phyloP scores from a whole-genome alignment of 2,113 vertebrate species.

The Azemiops feae region DNA sequence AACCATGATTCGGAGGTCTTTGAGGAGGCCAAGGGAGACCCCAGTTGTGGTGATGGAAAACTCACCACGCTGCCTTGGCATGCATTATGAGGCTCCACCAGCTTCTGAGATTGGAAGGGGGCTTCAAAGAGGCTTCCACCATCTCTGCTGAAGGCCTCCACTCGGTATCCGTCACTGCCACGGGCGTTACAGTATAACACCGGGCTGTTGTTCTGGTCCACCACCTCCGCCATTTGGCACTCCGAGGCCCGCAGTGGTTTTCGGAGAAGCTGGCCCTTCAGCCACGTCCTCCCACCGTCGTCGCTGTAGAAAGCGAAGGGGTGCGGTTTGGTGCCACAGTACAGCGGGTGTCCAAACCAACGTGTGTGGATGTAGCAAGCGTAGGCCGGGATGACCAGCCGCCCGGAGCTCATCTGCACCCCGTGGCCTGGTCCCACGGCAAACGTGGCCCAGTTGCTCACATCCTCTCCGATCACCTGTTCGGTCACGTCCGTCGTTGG shows the following conservation, averaged over 20 bases:
- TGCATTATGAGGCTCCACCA: constrained; percentile 72
- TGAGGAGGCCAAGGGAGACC: background rate
- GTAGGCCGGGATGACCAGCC: constrained; percentile 85
- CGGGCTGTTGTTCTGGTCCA: constrained; percentile 45
- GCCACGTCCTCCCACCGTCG: constrained; percentile 81
- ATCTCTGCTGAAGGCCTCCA: constrained; percentile 77
- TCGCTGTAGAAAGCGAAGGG: constrained; percentile 86
- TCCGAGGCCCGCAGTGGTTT: constrained; percentile 66
- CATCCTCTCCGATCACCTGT: constrained; percentile 70
- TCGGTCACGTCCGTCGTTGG: constrained; percentile 79
- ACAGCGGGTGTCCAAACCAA: constrained; percentile 51
- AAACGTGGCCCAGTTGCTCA: constrained; percentile 85
- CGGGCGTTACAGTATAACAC: constrained; percentile 88
- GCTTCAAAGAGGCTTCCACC: constrained; percentile 71
- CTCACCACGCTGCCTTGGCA: constrained; percentile 92
- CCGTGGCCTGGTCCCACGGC: constrained; percentile 92
- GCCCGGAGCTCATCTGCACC: constrained; percentile 77
- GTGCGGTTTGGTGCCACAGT: constrained; percentile 64
- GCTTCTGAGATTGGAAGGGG: constrained; percentile 53
- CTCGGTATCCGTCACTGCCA: constrained; percentile 63
- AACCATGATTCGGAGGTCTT: constrained; percentile 64
- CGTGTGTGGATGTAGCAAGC: constrained; percentile 71
- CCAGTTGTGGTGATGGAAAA: constrained; percentile 62
- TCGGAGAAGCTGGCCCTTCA: constrained; percentile 57
- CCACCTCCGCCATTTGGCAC: constrained; percentile 87